A percentile compares a stretch with the other conserved stretches of the same genome.
These are phyloP conservation scores for Tenrec ecaudatus DNA, from an alignment of 2,113 vertebrate genomes.

Conservation along the genomic window DNA sequence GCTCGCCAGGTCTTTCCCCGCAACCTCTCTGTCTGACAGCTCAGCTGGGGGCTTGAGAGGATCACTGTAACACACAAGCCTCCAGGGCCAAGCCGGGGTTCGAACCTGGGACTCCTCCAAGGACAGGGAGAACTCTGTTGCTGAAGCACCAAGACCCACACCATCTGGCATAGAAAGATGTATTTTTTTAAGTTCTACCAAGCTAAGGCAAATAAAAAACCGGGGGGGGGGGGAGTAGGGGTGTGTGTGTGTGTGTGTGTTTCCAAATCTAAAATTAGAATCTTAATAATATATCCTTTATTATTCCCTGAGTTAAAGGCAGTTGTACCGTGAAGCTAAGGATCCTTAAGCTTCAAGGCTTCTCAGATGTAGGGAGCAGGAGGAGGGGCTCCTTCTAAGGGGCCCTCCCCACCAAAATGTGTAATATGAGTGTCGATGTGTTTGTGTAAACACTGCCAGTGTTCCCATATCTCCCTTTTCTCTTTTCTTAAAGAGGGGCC, in stretches of 20 bases:
- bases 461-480: not conserved
- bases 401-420: not conserved
- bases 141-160: not conserved
- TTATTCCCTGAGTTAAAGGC: slow-evolving; percentile 54
- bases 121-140: not conserved
- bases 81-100: not conserved
- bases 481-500: not conserved
- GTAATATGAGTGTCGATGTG: not conserved
- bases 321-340: not conserved
- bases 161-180: slow-evolving; percentile 25
- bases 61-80: not conserved
- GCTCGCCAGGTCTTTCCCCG: not conserved
- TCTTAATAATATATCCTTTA: slow-evolving; percentile 70
- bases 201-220: slow-evolving; percentile 71
- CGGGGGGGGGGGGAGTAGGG: too few relatives aligned
- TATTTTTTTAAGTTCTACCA: slow-evolving; percentile 62
- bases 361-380: too few relatives aligned
- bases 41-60: not conserved
- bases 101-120: not conserved
- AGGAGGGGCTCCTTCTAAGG: not conserved
- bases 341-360: not conserved
- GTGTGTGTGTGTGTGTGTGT: not conserved
- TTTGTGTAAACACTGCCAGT: slow-evolving; percentile 25
- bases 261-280: slow-evolving; percentile 73
- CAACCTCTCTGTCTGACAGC: not conserved